phyloP scores from a whole-genome alignment of 1,140 invertebrate species.

The Rhizoglyphus robini region DNA sequence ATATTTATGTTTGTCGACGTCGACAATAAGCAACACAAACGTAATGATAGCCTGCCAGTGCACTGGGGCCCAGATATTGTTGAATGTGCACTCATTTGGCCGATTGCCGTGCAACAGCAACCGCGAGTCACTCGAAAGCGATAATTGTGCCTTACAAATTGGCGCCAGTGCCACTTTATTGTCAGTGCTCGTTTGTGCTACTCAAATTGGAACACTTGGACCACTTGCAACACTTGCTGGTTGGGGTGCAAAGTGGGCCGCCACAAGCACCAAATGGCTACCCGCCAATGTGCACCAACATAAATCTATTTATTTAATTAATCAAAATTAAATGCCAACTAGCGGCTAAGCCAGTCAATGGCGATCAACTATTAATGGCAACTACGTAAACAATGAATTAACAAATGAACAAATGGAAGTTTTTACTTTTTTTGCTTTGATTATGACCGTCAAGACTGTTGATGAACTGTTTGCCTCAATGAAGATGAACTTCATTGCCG shows the following conservation, averaged over 20 bases:
- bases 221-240: too few relatives aligned
- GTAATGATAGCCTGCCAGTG: constrained; percentile 4
- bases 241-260: too few relatives aligned
- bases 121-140: too few relatives aligned
- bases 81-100: not conserved
- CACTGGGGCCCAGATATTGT: not conserved
- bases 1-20: not conserved
- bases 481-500: too few relatives aligned
- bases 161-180: too few relatives aligned
- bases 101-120: too few relatives aligned
- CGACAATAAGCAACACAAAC: not conserved
- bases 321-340: constrained; percentile 11
- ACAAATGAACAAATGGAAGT: constrained; percentile 9
- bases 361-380: constrained; percentile 8
- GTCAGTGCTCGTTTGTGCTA: too few relatives aligned
- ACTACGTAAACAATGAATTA: constrained; percentile 10
- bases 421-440: not conserved
- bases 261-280: not conserved
- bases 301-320: constrained; percentile 10
- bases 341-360: too few relatives aligned
- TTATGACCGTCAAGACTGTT: not conserved
- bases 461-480: too few relatives aligned
- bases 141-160: too few relatives aligned
- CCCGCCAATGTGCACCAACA: not conserved
- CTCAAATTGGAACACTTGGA: too few relatives aligned